Evolutionary conservation across 1,140 invertebrate genomes (phyloP).

Genomic region (Drosophila biarmipes): DNA sequence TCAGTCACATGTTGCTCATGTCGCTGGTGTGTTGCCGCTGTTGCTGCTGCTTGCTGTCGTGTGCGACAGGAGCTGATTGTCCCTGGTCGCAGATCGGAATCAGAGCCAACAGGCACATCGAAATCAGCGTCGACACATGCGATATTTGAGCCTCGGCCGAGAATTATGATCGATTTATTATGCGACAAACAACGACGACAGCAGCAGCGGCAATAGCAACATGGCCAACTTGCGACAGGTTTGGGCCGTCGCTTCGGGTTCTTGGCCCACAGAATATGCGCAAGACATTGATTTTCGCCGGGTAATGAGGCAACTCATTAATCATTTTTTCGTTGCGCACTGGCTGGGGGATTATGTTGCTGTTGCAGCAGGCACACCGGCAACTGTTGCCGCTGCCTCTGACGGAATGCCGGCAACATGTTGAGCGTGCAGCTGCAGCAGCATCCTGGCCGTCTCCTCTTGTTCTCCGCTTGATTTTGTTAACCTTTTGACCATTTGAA

Average conservation of each 20-base stretch:
- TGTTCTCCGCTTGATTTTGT: slow-evolving; percentile 79
- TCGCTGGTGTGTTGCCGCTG: slow-evolving; percentile 15
- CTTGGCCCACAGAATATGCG: slow-evolving; percentile 69
- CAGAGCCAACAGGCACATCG: slow-evolving; percentile 32
- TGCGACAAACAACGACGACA: slow-evolving; percentile 49
- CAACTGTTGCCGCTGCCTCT: slow-evolving; percentile 40
- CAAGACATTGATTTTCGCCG: slow-evolving; percentile 81
- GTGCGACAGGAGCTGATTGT: slow-evolving; percentile 72
- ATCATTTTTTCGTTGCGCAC: slow-evolving; percentile 74
- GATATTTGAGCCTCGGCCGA: slow-evolving; percentile 65
- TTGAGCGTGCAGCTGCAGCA: slow-evolving; percentile 64
- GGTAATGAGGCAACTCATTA: slow-evolving; percentile 82
- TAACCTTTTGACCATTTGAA: slow-evolving; percentile 82
- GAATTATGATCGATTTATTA: slow-evolving; percentile 83
- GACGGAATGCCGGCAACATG: slow-evolving; percentile 80
- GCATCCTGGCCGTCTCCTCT: slow-evolving; percentile 20
- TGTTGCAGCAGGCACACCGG: slow-evolving; percentile 18
- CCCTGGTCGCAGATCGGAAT: slow-evolving; percentile 36
- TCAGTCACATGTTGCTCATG: slow-evolving; percentile 13
- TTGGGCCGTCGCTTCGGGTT: slow-evolving; percentile 47
- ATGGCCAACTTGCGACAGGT: slow-evolving; percentile 60
- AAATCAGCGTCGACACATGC: slow-evolving; percentile 66
- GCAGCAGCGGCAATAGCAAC: slow-evolving; percentile 18
- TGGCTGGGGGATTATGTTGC: slow-evolving; percentile 61
- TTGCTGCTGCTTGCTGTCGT: slow-evolving; percentile 37